Conservation (phyloP, 2,113 vertebrate genomes). For the Ceyx melanurus region DNA sequence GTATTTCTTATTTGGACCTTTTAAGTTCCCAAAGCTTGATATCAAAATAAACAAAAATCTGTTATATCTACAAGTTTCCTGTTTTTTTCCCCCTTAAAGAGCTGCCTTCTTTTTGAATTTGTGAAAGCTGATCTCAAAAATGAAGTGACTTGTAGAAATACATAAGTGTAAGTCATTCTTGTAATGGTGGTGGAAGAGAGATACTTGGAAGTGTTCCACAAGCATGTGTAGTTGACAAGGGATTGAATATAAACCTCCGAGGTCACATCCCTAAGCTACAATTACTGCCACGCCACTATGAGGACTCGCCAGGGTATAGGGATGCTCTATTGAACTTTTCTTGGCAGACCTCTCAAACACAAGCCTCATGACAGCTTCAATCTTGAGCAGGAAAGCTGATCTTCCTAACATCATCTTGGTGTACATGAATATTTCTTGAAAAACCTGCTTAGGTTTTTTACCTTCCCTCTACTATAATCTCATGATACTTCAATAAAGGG, state of each 20-base stretch:
- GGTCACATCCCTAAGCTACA: background rate
- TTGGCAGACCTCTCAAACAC: background rate
- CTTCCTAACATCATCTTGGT: background rate
- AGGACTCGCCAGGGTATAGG: background rate
- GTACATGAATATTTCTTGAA: accelerated
- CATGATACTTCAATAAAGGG: background rate
- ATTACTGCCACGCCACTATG: background rate
- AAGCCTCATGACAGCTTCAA: background rate
- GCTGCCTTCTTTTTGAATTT: background rate
- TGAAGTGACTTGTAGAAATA: background rate
- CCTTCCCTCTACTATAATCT: background rate
- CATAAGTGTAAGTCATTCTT: background rate
- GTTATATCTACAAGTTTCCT: background rate
- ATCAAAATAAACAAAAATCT: background rate
- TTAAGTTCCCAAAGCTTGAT: background rate
- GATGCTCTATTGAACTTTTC: background rate
- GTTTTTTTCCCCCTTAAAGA: background rate
- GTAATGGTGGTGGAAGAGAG: background rate
- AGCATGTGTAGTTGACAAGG: background rate
- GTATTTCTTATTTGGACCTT: background rate
- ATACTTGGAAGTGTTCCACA: background rate
- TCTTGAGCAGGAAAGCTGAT: background rate
- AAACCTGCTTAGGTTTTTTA: background rate
- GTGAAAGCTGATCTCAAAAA: background rate
- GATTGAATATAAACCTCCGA: background rate